Evolutionary conservation across 2,888 invertebrate genomes (phyloP), one percentile per base, ranked within the genome.

Genomic region (Dynastes hyllus): DNA sequence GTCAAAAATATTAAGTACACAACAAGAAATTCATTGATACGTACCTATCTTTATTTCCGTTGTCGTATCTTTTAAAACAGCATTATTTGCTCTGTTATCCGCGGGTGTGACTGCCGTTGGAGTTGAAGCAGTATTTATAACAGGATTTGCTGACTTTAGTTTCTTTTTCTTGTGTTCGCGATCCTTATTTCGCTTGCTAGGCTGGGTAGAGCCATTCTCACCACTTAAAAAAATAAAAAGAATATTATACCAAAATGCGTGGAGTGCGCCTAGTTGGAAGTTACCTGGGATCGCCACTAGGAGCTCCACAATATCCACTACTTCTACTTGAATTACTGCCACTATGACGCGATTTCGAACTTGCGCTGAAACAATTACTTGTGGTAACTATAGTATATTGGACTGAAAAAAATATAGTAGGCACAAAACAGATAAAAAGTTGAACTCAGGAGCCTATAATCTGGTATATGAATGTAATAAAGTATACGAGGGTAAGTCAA

Each of bases 241-340:
- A 63, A 32, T 63, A 63, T 22, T 50, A 32, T 27, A 9, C n/a
- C 3, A 16, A 32, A 4, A 32, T 5, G 32, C 32, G 32, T 3
- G 32, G 32, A 32, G 32, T 4, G 32, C 3, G 4, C 32, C 32
- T 32, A 32, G 3, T 32, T 13, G n/a, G 61, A 29, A 45, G 58
- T 79, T 80, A 79, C 75, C 79, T 79, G 11, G 69, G 32, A 55
- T 78, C 76, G 53, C 58, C 78, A 67, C 76, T 66, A n/a, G 78
- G 65, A 29, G 80, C 92, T 0, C 94, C 95, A 63, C 94, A 93
- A 91, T 95, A 95, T 1, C 95, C 95, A 87, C 95, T 95, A 89
- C 95, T 95, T 63, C 94, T 93, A 61, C 95, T 95, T 0, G 94
- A 95, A 85, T 94, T 92, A 85, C 95, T 95, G n/a, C 92, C 93